These are phyloP conservation scores for Cuniculus paca DNA, from an alignment of 2,797 vertebrate species.

Conservation along the genomic window DNA sequence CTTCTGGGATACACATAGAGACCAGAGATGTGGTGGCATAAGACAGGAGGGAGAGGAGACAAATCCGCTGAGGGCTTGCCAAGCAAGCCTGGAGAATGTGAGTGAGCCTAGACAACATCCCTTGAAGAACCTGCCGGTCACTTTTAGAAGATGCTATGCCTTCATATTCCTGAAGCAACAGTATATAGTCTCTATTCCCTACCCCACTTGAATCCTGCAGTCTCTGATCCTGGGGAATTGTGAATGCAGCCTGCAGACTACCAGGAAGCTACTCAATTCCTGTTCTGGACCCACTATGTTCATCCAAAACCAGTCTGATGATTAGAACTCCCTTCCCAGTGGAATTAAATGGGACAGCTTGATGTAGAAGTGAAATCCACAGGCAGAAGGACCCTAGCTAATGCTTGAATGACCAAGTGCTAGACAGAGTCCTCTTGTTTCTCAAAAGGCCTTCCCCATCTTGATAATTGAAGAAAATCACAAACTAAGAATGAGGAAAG, in stretches of 20 bases:
- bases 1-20: neutral
- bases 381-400: neutral
- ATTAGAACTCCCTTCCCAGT: neutral
- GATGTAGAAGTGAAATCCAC: neutral
- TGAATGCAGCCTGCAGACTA: neutral
- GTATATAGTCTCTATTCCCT: neutral
- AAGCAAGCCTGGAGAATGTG: neutral
- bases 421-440: neutral
- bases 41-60: neutral
- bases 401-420: conserved; percentile 12
- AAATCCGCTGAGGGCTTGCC: conserved; percentile 5
- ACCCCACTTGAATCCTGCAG: neutral
- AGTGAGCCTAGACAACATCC: neutral
- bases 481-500: neutral
- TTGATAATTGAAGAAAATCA: neutral
- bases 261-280: conserved; percentile 10
- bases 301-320: neutral
- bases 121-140: neutral
- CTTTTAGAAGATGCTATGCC: neutral
- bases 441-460: neutral
- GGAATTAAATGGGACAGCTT: neutral
- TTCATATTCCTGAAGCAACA: neutral
- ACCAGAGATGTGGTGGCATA: neutral
- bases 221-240: neutral
- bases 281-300: neutral